phyloP scores from a whole-genome alignment of 2,888 invertebrate genomes.

The Drosophila prostipennis region DNA sequence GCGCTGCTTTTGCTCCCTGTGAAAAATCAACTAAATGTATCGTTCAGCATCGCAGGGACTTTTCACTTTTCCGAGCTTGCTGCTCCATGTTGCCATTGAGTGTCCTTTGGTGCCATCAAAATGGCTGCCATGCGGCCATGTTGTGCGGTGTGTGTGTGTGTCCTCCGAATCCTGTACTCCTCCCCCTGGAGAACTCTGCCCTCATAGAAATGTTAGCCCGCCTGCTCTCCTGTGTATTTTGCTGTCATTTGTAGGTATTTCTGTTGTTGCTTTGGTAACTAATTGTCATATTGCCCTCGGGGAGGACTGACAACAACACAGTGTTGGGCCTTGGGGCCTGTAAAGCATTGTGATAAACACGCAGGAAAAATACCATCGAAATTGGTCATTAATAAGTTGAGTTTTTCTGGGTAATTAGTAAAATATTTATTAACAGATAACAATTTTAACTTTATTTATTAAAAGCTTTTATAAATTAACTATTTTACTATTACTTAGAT shows the following conservation, averaged over 20 bases:
- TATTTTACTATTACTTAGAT: too few relatives aligned
- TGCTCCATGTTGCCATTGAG: conserved; percentile 25
- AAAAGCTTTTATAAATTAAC: too few relatives aligned
- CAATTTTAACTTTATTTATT: too few relatives aligned
- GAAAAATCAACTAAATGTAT: conserved; percentile 69
- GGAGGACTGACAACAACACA: conserved; percentile 63
- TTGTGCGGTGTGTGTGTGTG: conserved; percentile 38
- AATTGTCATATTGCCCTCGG: conserved; percentile 76
- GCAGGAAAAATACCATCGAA: conserved; percentile 41
- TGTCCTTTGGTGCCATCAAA: conserved; percentile 65
- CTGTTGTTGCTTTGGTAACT: conserved; percentile 78
- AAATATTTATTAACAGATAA: neutral
- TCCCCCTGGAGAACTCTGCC: neutral
- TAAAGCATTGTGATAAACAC: conserved; percentile 21
- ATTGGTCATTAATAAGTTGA: conserved; percentile 29
- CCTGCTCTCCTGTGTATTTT: conserved; percentile 63
- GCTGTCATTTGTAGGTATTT: conserved; percentile 77
- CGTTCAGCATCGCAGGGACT: conserved; percentile 34
- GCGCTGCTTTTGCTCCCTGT: conserved; percentile 11
- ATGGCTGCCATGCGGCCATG: conserved; percentile 71
- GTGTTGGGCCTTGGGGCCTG: conserved; percentile 31
- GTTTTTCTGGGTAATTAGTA: neutral
- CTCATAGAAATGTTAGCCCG: conserved; percentile 12
- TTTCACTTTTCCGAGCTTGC: conserved; percentile 22
- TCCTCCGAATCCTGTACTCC: conserved; percentile 5